phyloP scores from a whole-genome alignment of 2,113 vertebrate genomes.

The Acanthisitta chloris region DNA sequence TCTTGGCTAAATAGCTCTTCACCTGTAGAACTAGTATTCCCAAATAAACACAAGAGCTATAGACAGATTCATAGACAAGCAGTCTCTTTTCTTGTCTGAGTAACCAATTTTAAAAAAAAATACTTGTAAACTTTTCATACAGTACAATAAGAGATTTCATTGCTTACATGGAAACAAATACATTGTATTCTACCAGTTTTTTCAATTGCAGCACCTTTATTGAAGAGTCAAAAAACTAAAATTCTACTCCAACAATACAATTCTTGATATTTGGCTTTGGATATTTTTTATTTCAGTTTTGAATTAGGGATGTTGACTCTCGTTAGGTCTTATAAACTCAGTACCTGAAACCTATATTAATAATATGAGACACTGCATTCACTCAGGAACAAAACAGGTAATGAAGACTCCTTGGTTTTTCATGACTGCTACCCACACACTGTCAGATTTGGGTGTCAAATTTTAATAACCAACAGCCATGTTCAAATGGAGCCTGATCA shows the following conservation, averaged over 20 bases:
- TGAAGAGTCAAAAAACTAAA: neutral
- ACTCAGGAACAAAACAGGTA: neutral
- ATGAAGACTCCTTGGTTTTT: neutral
- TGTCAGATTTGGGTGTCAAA: neutral
- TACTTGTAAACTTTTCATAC: neutral
- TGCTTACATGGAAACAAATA: neutral
- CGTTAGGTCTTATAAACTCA: neutral
- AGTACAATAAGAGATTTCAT: neutral
- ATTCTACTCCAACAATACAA: neutral
- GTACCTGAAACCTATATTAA: neutral
- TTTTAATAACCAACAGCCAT: neutral
- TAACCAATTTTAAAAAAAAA: neutral
- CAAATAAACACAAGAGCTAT: neutral
- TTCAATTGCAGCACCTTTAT: neutral
- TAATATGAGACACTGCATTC: neutral
- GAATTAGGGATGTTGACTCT: neutral
- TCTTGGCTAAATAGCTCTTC: neutral
- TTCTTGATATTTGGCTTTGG: neutral
- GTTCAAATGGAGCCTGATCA: neutral
- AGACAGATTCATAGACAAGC: neutral
- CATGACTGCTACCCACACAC: neutral
- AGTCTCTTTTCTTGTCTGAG: neutral
- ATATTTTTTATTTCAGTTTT: neutral
- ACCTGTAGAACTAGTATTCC: neutral
- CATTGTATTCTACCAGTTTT: neutral